A percentile compares a stretch with the other conserved stretches of the same genome.
phyloP scores from a whole-genome alignment of 2,113 vertebrate genomes.

The Gallinago paraguaiae region DNA sequence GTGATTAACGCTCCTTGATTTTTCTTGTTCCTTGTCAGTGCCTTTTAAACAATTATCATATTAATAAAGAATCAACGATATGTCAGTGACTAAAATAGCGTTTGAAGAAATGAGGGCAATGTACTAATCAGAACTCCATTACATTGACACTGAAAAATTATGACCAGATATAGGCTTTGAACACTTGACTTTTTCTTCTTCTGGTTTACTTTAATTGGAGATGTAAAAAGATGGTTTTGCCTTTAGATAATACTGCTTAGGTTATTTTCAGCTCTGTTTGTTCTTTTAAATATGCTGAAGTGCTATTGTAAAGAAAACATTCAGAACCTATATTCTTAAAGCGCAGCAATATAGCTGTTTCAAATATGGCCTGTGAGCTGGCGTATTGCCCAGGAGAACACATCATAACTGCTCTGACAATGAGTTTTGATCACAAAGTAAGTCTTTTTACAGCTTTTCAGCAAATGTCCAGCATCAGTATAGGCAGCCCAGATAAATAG shows the following conservation, averaged over 20 bases:
- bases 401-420: not conserved
- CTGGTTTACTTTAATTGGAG: not conserved
- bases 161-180: not conserved
- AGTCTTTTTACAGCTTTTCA: fast-evolving
- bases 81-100: not conserved
- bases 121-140: not conserved
- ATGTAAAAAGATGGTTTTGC: not conserved
- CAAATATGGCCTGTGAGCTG: not conserved
- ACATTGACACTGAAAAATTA: not conserved
- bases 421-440: not conserved
- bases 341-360: not conserved
- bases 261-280: not conserved
- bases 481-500: not conserved
- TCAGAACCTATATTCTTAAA: not conserved
- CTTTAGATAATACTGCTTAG: not conserved
- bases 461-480: not conserved
- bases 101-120: not conserved
- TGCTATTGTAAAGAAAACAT: not conserved
- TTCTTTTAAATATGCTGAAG: not conserved
- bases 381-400: not conserved
- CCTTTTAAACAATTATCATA: not conserved
- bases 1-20: slow-evolving; percentile 2
- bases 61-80: not conserved
- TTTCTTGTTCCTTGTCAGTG: not conserved
- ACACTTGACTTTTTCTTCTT: not conserved